Base-by-base conservation (phyloP, 1,140 invertebrate genomes). In the Bombus waltoni region DNA sequence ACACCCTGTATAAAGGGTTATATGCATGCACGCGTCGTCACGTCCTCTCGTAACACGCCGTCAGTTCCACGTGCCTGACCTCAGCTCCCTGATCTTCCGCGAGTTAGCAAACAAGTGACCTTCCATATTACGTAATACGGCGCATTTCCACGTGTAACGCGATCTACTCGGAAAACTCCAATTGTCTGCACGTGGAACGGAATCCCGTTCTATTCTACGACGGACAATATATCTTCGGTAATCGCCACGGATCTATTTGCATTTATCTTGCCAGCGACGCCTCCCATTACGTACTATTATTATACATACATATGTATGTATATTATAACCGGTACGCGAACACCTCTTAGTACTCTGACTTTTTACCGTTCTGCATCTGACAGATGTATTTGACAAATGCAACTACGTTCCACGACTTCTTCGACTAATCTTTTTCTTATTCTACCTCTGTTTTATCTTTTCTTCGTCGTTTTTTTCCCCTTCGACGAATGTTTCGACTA, bases 51-150 rank as follows among this genome's bases (percentile, higher is more conserved):
- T 42, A 57, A 59, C 44, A 25, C 38, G 62, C 32, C 40, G 57
- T n/a, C 47, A 18, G 57, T 71, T 81, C 59, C 84, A 85, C 78
- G 84, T 81, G 84, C n/a, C 53, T 59, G 78, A 85, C 71, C 59
- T 85, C 62, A 59, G 32, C 70, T 81, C 11, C 18, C 32, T 40
- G 71, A 74, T 85, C 83, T 85, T 85, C 35, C 47, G 40, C 66
- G 57, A 62, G 77, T 81, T 73, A 22, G 53, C 83, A 73, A 81
- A 72, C 53, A 32, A 66, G 53, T 22, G 53, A 81, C 40, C 77
- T 81, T 85, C 78, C 6, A 38, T 53, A 22, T 66, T 81, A 47
- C 42, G 59, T 42, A 85, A 81, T 73, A 47, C 53, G 2, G 25
- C 32, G 57, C 18, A n/a, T 81, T 81, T 81, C 57, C 68, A 81